Percentiles rank a stretch among this genome's conserved stretches.
Conservation (phyloP, 2,113 vertebrate genomes). For the Acrocephalus arundinaceus region DNA sequence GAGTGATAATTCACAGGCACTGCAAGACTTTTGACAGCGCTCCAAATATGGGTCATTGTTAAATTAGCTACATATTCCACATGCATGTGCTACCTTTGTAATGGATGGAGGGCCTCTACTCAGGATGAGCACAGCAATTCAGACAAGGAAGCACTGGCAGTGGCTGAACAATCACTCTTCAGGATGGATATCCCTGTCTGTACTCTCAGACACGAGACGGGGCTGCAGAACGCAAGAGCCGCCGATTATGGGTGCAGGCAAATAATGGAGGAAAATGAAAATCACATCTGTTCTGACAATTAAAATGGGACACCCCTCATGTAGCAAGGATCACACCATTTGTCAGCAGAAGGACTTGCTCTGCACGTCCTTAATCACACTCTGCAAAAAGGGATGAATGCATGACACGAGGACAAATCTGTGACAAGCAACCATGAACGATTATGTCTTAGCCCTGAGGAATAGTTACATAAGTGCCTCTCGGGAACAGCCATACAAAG, state of each 20-base stretch:
- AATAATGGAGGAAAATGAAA: slow-evolving; percentile 51
- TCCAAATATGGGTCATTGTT: background rate
- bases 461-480: background rate
- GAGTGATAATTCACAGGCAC: background rate
- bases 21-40: background rate
- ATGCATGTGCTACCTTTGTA: background rate
- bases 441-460: background rate
- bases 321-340: slow-evolving; percentile 52
- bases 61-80: background rate
- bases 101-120: background rate
- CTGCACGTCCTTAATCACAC: background rate
- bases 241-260: background rate
- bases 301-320: slow-evolving; percentile 38
- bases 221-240: background rate
- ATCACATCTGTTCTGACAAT: slow-evolving; percentile 30
- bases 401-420: background rate
- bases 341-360: slow-evolving; percentile 41
- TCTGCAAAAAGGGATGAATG: background rate
- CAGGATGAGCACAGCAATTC: background rate
- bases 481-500: background rate
- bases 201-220: background rate
- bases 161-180: slow-evolving; percentile 12
- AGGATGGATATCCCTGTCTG: slow-evolving; percentile 41
- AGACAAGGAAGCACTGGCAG: background rate
- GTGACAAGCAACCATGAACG: slow-evolving; percentile 39